phyloP scores from a whole-genome alignment of 2,888 invertebrate species.

The Epiblema foenella region DNA sequence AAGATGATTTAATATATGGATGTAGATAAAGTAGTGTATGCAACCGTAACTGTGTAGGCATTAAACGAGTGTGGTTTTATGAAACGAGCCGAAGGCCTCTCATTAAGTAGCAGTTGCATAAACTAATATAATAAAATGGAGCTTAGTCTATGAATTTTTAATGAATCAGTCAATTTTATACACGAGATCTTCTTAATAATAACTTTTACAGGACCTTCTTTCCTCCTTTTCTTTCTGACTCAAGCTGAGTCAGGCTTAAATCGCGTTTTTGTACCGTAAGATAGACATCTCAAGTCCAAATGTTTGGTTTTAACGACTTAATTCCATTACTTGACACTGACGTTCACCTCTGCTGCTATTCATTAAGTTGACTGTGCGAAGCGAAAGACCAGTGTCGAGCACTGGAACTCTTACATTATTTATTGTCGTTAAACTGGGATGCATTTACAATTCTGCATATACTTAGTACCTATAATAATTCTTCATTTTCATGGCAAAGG shows the following conservation, averaged over 20 bases:
- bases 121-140: neutral
- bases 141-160: neutral
- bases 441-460: neutral
- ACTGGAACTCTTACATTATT: neutral
- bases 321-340: neutral
- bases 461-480: neutral
- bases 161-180: neutral
- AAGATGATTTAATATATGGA: too few relatives aligned
- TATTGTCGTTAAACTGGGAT: neutral
- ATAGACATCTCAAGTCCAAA: too few relatives aligned
- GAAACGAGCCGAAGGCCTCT: too few relatives aligned
- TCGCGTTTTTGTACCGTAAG: too few relatives aligned
- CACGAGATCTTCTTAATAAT: neutral
- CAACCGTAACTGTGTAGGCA: too few relatives aligned
- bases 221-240: neutral
- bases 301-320: neutral
- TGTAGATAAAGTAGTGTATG: too few relatives aligned
- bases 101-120: too few relatives aligned
- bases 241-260: too few relatives aligned
- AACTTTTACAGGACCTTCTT: neutral
- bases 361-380: too few relatives aligned
- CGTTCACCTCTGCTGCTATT: too few relatives aligned
- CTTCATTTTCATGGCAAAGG: slow-evolving; percentile 7
- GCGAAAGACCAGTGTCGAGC: too few relatives aligned
- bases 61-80: too few relatives aligned